Conservation (phyloP, 2,888 invertebrate genomes). For the Quadroppia sp. region DNA sequence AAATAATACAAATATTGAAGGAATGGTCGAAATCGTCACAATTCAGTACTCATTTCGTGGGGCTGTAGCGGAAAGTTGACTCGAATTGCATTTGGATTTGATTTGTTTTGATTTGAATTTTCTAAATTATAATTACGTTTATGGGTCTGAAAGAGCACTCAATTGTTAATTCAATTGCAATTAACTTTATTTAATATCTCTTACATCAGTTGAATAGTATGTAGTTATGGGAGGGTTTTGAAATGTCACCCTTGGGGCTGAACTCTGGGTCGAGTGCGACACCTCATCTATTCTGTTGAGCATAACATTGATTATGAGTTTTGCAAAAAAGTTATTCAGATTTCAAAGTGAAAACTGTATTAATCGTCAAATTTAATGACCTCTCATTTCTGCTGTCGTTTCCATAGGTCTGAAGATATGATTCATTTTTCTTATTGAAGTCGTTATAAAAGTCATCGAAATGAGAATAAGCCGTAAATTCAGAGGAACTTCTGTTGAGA, state of each 20-base stretch:
- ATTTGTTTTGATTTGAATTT: neutral
- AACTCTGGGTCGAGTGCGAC: neutral
- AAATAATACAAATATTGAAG: no score
- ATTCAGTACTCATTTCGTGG: slow-evolving; percentile 48
- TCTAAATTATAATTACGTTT: slow-evolving; percentile 14
- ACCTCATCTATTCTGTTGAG: neutral
- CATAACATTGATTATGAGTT: no score
- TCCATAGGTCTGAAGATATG: neutral
- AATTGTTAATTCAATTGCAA: neutral
- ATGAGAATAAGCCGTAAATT: slow-evolving; percentile 15
- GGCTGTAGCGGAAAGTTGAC: slow-evolving; percentile 15
- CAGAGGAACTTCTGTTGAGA: slow-evolving; percentile 4
- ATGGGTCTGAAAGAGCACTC: neutral
- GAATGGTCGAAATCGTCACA: slow-evolving; percentile 38
- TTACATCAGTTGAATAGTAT: slow-evolving; percentile 41
- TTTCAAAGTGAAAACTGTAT: neutral
- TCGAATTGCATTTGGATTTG: neutral
- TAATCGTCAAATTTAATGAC: neutral
- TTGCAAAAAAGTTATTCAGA: neutral
- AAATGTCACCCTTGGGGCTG: slow-evolving; percentile 43
- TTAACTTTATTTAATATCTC: neutral
- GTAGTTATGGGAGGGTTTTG: slow-evolving; percentile 45
- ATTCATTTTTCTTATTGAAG: slow-evolving; percentile 24
- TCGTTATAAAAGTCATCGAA: slow-evolving; percentile 19
- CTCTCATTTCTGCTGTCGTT: neutral